These are phyloP conservation scores for Aegotheles bennettii DNA, from an alignment of 2,113 vertebrate genomes.

Conservation along the genomic window DNA sequence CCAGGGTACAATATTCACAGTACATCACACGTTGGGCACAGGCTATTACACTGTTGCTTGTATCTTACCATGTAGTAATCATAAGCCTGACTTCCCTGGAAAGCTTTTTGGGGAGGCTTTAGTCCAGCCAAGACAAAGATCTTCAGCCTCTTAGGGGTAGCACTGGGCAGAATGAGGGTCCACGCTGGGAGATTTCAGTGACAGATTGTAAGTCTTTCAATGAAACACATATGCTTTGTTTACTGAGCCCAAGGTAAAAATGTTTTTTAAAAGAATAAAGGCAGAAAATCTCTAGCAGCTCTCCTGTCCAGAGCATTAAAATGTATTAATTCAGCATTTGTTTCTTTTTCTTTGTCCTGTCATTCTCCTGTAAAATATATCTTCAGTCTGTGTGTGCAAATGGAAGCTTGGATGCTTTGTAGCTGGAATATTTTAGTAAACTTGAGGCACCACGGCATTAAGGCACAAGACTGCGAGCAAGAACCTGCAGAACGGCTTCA, in stretches of 20 bases:
- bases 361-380: background rate
- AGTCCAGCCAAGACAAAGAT: background rate
- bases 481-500: background rate
- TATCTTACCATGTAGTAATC: slow-evolving; percentile 11
- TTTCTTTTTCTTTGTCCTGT: background rate
- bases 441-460: background rate
- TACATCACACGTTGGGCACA: background rate
- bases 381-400: background rate
- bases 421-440: background rate
- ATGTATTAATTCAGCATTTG: background rate
- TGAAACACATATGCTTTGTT: background rate
- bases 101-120: slow-evolving; percentile 2
- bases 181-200: background rate
- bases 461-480: background rate
- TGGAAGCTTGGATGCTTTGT: background rate
- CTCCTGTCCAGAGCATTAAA: background rate
- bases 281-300: background rate
- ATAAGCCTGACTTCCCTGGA: slow-evolving; percentile 6
- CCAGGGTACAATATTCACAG: slow-evolving; percentile 28
- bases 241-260: background rate
- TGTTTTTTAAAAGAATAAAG: background rate
- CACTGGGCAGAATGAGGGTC: background rate
- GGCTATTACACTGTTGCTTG: slow-evolving; percentile 5
- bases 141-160: background rate
- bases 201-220: background rate